These are phyloP conservation scores for Ammodytes marinus DNA, from an alignment of 2,113 vertebrate species.

Conservation along the genomic window DNA sequence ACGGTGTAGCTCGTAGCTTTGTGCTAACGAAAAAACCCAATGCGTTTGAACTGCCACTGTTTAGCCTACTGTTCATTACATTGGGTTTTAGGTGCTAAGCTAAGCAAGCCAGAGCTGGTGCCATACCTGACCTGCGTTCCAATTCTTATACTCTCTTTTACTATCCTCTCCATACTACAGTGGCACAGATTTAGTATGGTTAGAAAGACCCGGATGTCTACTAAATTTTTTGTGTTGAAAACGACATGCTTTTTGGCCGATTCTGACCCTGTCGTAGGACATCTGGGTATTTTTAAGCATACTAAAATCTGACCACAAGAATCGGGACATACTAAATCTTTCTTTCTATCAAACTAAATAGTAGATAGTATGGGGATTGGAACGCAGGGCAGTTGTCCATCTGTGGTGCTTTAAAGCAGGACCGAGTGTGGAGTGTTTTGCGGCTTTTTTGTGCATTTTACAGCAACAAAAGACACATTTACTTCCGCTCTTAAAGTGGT, in stretches of 20 bases:
- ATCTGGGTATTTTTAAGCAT: too few relatives aligned
- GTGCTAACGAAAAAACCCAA: background rate
- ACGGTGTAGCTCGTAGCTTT: background rate
- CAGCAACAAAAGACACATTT: conserved; percentile 9
- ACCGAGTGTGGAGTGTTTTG: background rate
- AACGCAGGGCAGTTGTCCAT: background rate
- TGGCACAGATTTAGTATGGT: too few relatives aligned
- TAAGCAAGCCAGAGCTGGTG: background rate
- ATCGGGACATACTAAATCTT: too few relatives aligned
- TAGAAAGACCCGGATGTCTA: too few relatives aligned
- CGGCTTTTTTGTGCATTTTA: conserved; percentile 14
- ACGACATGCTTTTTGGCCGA: too few relatives aligned
- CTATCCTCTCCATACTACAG: too few relatives aligned
- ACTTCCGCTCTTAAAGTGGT: conserved; percentile 25
- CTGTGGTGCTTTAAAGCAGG: conserved; percentile 46
- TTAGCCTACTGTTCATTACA: background rate
- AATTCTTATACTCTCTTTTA: too few relatives aligned
- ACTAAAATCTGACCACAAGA: too few relatives aligned
- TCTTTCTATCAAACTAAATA: too few relatives aligned
- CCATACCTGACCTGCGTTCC: background rate
- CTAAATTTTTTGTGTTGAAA: too few relatives aligned
- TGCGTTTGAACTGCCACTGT: background rate
- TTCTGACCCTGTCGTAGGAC: too few relatives aligned
- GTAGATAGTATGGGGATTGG: too few relatives aligned
- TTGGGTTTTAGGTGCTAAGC: conserved; percentile 41